phyloP scores from a whole-genome alignment of 2,797 vertebrate species.

The Ciconia nigra region DNA sequence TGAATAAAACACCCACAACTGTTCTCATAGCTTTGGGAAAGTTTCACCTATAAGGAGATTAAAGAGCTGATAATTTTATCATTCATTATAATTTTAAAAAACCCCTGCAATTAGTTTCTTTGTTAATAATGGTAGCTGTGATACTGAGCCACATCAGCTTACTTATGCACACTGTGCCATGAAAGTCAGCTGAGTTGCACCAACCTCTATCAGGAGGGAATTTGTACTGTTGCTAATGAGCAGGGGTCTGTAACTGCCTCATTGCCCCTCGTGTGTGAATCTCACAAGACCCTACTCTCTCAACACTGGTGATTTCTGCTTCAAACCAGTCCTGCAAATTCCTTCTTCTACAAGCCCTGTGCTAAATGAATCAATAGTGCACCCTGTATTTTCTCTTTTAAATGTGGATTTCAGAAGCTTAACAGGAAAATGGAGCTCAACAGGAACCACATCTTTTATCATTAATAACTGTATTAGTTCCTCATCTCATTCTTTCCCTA shows the following conservation, averaged over 20 bases:
- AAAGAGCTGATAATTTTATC: neutral
- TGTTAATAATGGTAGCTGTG: neutral
- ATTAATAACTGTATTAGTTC: neutral
- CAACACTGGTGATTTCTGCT: neutral
- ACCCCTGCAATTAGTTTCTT: neutral
- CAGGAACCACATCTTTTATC: neutral
- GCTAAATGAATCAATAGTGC: neutral
- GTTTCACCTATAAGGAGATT: neutral
- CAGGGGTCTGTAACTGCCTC: neutral
- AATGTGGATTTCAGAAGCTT: neutral
- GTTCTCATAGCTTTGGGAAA: neutral
- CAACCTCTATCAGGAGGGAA: neutral
- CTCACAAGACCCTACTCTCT: neutral
- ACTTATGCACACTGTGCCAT: neutral
- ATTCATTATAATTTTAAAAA: neutral
- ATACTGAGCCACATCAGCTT: neutral
- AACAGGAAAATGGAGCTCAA: neutral
- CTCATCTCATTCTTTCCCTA: neutral
- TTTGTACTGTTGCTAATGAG: neutral
- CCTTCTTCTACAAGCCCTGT: neutral
- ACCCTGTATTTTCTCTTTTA: neutral
- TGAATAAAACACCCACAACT: neutral
- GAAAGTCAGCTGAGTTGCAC: neutral
- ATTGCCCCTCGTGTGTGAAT: neutral
- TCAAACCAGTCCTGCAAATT: neutral